Percentiles rank a stretch among this genome's conserved stretches.
Evolutionary conservation across 2,797 vertebrate species (phyloP).

Genomic region (Dipus sagitta): DNA sequence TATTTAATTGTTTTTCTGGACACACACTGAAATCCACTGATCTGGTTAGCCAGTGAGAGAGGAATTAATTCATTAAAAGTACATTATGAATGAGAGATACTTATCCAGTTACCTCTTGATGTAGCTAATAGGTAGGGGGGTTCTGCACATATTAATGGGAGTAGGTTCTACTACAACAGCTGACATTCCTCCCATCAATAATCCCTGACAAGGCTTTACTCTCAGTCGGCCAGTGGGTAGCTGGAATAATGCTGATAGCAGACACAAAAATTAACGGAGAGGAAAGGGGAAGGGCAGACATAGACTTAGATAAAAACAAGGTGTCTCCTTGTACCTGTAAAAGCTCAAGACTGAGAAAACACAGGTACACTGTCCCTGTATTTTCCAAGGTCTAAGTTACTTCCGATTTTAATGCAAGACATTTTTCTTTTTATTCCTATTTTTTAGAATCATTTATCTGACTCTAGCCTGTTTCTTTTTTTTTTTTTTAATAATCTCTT

Average conservation of each 20-base stretch:
- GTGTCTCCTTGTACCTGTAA: not conserved
- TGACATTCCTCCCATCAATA: not conserved
- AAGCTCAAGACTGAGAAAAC: not conserved
- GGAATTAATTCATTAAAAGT: conserved; percentile 54
- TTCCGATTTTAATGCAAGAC: not conserved
- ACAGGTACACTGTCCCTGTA: not conserved
- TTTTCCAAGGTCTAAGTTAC: conserved; percentile 19
- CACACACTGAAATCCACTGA: conserved; percentile 28
- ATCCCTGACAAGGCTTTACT: conserved; percentile 13
- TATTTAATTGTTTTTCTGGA: conserved; percentile 43
- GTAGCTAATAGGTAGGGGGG: not conserved
- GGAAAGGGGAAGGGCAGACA: conserved; percentile 32
- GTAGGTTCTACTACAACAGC: not conserved
- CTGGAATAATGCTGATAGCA: not conserved
- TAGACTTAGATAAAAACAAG: not conserved
- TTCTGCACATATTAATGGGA: not conserved
- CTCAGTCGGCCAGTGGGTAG: conserved; percentile 4
- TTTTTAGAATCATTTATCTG: not conserved
- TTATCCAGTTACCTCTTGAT: conserved; percentile 18
- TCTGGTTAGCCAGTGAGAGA: conserved; percentile 41
- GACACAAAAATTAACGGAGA: conserved; percentile 52
- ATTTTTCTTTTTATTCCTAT: not conserved
- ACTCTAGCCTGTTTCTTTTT: not conserved
- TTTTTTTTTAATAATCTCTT: not conserved
- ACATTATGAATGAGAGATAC: not conserved